phyloP scores from a whole-genome alignment of 2,113 vertebrate genomes.

The Ophthalmolycus amberensis region DNA sequence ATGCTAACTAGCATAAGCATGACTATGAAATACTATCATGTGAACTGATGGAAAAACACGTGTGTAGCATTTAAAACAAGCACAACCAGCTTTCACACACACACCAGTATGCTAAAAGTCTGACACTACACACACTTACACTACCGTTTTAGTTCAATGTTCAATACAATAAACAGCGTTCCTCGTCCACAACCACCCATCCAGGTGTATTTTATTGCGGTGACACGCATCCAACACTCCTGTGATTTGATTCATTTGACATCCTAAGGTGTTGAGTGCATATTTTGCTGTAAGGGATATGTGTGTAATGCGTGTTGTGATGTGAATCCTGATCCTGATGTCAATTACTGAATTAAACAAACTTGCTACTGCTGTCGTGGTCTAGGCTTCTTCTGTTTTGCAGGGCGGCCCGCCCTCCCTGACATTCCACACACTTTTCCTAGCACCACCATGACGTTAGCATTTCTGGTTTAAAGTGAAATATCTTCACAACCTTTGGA shows the following conservation, averaged over 20 bases:
- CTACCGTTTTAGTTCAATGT: slow-evolving; percentile 6
- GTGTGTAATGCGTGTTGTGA: slow-evolving; percentile 67
- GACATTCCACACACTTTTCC: background rate
- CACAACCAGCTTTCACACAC: slow-evolving; percentile 26
- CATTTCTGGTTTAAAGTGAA: too few species aligned
- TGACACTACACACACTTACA: slow-evolving; percentile 17
- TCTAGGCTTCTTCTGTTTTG: background rate
- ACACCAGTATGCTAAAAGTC: slow-evolving; percentile 42
- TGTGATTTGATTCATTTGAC: background rate
- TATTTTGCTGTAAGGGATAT: slow-evolving; percentile 57
- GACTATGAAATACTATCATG: slow-evolving; percentile 4
- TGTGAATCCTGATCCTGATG: slow-evolving; percentile 56
- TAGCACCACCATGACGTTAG: too few species aligned
- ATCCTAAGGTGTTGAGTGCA: slow-evolving; percentile 21
- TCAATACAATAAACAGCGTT: background rate
- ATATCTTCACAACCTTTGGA: too few species aligned
- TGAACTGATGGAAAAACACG: slow-evolving; percentile 34
- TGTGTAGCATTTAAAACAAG: slow-evolving; percentile 27
- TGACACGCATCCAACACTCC: background rate
- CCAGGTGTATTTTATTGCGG: slow-evolving; percentile 8
- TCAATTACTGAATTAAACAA: slow-evolving; percentile 67
- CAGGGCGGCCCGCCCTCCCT: too few species aligned
- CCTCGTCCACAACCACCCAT: background rate
- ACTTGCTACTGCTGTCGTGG: slow-evolving; percentile 43
- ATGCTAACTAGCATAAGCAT: background rate